Evolutionary conservation across 2,113 vertebrate genomes (phyloP), one percentile per base, ranked within the genome.

Genomic region (Clupea harengus): DNA sequence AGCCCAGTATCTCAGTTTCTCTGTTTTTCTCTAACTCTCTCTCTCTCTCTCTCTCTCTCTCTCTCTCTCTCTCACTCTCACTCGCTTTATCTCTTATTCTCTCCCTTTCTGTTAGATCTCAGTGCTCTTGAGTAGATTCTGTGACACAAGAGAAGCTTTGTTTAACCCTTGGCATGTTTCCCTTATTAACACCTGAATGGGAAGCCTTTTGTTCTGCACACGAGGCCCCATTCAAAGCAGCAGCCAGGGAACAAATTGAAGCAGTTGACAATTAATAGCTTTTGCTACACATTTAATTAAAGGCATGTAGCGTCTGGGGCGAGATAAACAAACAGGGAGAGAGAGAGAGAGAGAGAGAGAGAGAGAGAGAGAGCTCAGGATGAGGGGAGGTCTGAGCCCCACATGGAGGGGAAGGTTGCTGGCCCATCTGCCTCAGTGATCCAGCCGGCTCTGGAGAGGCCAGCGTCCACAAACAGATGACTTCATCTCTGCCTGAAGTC

Each of bases 251-350:
- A 93, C 93, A 94, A 94, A 94, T 94, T 92, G 91, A 95, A 95
- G 92, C 89, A 91, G 93, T 91, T 92, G 90, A 93, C 94, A 95
- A 95, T 95, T 94, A 94, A 95, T 94, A 94, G 92, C 93, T 89
- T 86, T 88, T 78, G 87, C 91, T 87, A 92, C 92, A 90, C 92
- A 93, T 94, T 94, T 95, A 95, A 94, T 94, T 95, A 95, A 95
- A 93, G 94, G 92, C 90, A 90, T 91, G 91, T 91, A 92, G 91
- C 88, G 92, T 86, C 88, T 89, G 52, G 89, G 90, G 88, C 88
- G 87, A 86, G 90, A 89, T 92, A 93, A 94, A 95, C 93, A 95
- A 94, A 93, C 92, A 94, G n/a, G 44, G 13, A 50, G 81, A 81
- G 82, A 18, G 22, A 64, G 57, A 64, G 20, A 94, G 92, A 17